Evolutionary conservation across 2,888 invertebrate species (phyloP), one percentile per base, ranked within the genome.

Genomic region (Choreutis nemorana): DNA sequence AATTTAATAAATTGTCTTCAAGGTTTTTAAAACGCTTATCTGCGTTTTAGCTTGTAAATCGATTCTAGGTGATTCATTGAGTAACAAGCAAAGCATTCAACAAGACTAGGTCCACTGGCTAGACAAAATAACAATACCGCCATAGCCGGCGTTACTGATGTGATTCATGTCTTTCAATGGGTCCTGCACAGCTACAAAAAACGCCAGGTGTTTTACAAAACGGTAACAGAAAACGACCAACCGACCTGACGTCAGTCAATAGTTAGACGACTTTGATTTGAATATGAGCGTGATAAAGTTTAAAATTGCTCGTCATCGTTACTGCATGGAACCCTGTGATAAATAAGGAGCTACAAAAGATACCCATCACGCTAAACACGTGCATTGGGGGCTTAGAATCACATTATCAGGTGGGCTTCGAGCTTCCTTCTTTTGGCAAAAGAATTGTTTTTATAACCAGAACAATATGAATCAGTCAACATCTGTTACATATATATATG

Each of bases 191-290:
- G 54, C 60, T n/a, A n/a, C n/a, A 71, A 73, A 75, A 75, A 71
- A 65, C 59, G 52, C 75, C 75, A 75, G 75, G 73, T 75, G 75
- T 68, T 50, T 63, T 57, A 62, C 58, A 58, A 60, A 58, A 58
- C 53, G 52, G 45, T 48, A 45, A 55, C 51, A 58, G 64, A 67
- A 73, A 68, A 56, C 52, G 50, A 51, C 41, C 48, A 55, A 48
- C 57, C 54, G 52, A 57, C 55, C 56, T 57, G 59, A 48, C 47
- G 45, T 44, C 39, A 37, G 45, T 39, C 37, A 41, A 37, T 30
- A 43, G 28, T 26, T 33, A 36, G 35, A 36, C 25, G 45, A 48
- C 57, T 43, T 62, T 23, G 35, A 32, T 50, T 57, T 52, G 56
- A 52, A 12, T n/a, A n/a, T 29, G 32, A 36, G 13, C 33, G 36